Conservation (phyloP, 1,140 invertebrate genomes). For the Pantala flavescens region DNA sequence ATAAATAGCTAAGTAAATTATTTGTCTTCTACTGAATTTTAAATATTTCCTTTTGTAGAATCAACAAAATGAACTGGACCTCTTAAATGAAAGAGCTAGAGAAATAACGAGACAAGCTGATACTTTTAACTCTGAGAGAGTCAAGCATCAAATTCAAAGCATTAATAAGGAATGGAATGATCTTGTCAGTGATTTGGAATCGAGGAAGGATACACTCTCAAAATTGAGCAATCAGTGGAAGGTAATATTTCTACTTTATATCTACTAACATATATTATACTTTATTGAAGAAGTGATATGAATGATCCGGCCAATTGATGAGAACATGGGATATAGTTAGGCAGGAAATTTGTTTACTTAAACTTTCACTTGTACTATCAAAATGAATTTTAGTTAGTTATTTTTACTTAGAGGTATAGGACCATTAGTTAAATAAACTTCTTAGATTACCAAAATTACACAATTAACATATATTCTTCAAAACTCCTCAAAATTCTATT, state of each 20-base stretch:
- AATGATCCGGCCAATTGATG: too few species aligned
- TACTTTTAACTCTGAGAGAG: constrained; percentile 44
- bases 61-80: constrained; percentile 49
- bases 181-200: constrained; percentile 55
- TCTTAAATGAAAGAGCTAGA: constrained; percentile 52
- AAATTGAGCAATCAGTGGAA: constrained; percentile 65
- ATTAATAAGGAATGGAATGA: constrained; percentile 65
- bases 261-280: neutral
- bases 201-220: constrained; percentile 47
- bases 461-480: too few species aligned
- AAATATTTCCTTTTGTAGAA: constrained; percentile 34
- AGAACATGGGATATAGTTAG: too few species aligned
- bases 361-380: too few species aligned
- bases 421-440: too few species aligned
- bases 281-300: neutral
- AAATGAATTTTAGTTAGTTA: too few species aligned
- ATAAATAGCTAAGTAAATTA: neutral
- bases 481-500: too few species aligned
- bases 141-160: constrained; percentile 47
- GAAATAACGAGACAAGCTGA: constrained; percentile 54
- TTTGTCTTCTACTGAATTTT: neutral
- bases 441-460: too few species aligned
- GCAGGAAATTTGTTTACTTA: too few species aligned
- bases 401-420: too few species aligned
- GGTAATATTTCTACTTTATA: constrained; percentile 26